Evolutionary conservation across 2,797 vertebrate genomes (phyloP).

Genomic region (Spinibarbus caldwelli): DNA sequence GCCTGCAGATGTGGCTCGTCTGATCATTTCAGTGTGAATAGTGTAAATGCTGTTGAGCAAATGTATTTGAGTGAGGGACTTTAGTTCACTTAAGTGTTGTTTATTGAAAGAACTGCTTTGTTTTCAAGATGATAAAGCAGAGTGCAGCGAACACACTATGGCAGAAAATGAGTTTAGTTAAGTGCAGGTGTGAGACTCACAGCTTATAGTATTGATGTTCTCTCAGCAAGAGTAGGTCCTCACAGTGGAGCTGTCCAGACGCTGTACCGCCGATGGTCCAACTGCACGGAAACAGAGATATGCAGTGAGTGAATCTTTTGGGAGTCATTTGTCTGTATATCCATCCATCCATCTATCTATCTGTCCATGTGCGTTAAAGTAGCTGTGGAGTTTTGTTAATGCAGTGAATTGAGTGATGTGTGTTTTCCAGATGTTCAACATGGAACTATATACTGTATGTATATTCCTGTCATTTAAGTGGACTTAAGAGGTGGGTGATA

Average conservation of each 20-base stretch:
- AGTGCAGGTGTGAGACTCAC: slow-evolving; percentile 76
- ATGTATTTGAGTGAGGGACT: neutral
- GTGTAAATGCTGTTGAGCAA: no score
- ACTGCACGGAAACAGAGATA: slow-evolving; percentile 81
- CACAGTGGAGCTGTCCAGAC: slow-evolving; percentile 98
- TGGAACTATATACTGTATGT: neutral
- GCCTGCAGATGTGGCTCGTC: neutral
- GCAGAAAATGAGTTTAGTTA: neutral
- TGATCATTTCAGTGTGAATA: neutral
- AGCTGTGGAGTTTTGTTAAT: neutral
- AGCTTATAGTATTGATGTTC: slow-evolving; percentile 86
- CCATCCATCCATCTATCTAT: neutral
- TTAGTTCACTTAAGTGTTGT: no score
- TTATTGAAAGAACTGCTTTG: no score
- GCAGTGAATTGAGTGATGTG: neutral
- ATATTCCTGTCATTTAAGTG: neutral
- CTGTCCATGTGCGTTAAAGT: neutral
- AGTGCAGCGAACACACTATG: neutral
- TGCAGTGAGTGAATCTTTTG: neutral
- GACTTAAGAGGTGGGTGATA: neutral
- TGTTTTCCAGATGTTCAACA: neutral
- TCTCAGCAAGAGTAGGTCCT: slow-evolving; percentile 99
- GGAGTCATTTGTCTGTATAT: neutral
- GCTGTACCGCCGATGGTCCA: slow-evolving; percentile 92
- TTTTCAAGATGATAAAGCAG: neutral